Conservation (phyloP, 2,888 invertebrate genomes). For the Rosalia funebris region DNA sequence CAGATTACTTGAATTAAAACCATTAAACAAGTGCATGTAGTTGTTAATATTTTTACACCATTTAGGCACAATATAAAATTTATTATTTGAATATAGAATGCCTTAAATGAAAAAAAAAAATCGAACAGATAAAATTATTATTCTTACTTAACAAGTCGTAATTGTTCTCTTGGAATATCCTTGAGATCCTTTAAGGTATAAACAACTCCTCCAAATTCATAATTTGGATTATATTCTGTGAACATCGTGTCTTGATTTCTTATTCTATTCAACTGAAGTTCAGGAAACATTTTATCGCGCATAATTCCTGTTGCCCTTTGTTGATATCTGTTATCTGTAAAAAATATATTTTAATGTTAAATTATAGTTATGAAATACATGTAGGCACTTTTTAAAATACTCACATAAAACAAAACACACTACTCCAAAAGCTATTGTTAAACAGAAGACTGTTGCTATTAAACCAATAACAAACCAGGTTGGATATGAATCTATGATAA, state of each 20-base stretch:
- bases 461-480: slow-evolving; percentile 60
- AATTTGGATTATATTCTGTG: slow-evolving; percentile 94
- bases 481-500: slow-evolving; percentile 53
- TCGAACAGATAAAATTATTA: too few relatives aligned
- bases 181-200: slow-evolving; percentile 83
- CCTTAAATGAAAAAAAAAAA: too few relatives aligned
- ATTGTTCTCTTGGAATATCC: slow-evolving; percentile 86
- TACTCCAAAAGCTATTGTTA: slow-evolving; percentile 60
- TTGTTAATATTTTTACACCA: too few relatives aligned
- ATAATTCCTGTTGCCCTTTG: slow-evolving; percentile 75
- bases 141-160: slow-evolving; percentile 91
- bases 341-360: too few relatives aligned
- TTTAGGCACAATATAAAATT: too few relatives aligned
- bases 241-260: slow-evolving; percentile 75
- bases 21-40: too few relatives aligned
- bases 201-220: slow-evolving; percentile 89
- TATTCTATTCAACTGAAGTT: slow-evolving; percentile 81
- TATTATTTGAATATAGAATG: too few relatives aligned
- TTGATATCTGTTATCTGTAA: slow-evolving; percentile 83
- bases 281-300: slow-evolving; percentile 78
- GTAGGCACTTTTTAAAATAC: too few relatives aligned
- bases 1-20: too few relatives aligned
- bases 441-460: slow-evolving; percentile 59
- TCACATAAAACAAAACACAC: slow-evolving; percentile 72
- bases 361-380: neutral